Evolutionary conservation across 2,113 vertebrate species (phyloP).

Genomic region (Stegastes partitus): DNA sequence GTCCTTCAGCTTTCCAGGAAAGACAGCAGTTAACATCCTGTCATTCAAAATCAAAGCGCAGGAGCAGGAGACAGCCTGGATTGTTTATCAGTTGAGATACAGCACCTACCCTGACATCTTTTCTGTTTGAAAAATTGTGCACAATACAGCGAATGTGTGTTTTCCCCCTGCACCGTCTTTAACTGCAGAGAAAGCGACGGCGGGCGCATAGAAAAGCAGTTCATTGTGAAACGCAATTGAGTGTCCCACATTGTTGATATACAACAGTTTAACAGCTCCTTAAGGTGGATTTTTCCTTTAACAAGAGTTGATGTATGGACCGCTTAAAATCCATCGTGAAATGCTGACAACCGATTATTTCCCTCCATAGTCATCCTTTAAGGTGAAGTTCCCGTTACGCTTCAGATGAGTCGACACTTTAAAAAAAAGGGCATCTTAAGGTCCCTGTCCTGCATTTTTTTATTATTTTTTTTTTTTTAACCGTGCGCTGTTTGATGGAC

Average conservation of each 20-base stretch:
- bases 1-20: background rate
- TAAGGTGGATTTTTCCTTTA: constrained; percentile 25
- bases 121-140: background rate
- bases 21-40: background rate
- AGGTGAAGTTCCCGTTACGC: constrained; percentile 37
- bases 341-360: constrained; percentile 62
- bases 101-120: background rate
- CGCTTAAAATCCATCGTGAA: constrained; percentile 44
- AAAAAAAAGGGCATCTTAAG: constrained; percentile 49
- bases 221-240: constrained; percentile 9
- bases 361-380: constrained; percentile 56
- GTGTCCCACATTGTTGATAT: constrained; percentile 20
- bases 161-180: background rate
- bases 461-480: background rate
- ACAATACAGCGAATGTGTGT: background rate
- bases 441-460: constrained; percentile 33
- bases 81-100: constrained; percentile 14
- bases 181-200: background rate
- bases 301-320: constrained; percentile 37
- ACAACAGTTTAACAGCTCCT: constrained; percentile 19
- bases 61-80: background rate
- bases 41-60: constrained; percentile 22
- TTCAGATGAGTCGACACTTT: constrained; percentile 68
- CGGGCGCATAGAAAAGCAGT: background rate
- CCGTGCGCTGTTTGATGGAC: constrained; percentile 64